Conservation (phyloP, 2,113 vertebrate species). For the Hyla sarda region DNA sequence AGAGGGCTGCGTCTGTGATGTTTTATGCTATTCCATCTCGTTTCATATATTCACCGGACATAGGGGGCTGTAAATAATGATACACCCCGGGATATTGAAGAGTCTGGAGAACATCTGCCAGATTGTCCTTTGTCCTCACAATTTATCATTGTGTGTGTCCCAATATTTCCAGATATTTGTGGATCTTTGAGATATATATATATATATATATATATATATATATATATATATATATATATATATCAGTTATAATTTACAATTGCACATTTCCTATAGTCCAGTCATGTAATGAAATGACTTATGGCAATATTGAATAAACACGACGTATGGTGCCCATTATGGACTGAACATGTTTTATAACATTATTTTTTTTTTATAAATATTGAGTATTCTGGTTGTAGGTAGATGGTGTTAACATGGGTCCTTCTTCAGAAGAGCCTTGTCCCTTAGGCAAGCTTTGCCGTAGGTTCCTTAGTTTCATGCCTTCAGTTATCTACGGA, state of each 20-base stretch:
- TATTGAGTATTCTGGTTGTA: not conserved
- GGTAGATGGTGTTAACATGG: not conserved
- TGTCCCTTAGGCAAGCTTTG: not conserved
- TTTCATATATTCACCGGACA: not conserved
- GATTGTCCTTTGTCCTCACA: not conserved
- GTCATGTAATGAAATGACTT: not conserved
- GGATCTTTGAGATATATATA: no score
- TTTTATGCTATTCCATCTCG: not conserved
- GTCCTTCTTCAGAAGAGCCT: not conserved
- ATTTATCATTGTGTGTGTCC: not conserved
- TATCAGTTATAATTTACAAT: not conserved
- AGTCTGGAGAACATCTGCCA: no score
- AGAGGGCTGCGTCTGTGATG: not conserved
- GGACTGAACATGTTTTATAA: not conserved
- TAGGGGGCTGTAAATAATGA: not conserved
- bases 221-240: no score
- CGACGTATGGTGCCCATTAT: not conserved
- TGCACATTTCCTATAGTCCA: not conserved
- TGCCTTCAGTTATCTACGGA: not conserved
- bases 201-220: no score
- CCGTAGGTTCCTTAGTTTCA: no score
- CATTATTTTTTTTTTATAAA: not conserved
- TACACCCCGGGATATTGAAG: not conserved
- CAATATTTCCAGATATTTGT: not conserved
- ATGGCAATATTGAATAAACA: not conserved